phyloP scores from a whole-genome alignment of 2,888 invertebrate genomes.

The Caradrina clavipalpis region DNA sequence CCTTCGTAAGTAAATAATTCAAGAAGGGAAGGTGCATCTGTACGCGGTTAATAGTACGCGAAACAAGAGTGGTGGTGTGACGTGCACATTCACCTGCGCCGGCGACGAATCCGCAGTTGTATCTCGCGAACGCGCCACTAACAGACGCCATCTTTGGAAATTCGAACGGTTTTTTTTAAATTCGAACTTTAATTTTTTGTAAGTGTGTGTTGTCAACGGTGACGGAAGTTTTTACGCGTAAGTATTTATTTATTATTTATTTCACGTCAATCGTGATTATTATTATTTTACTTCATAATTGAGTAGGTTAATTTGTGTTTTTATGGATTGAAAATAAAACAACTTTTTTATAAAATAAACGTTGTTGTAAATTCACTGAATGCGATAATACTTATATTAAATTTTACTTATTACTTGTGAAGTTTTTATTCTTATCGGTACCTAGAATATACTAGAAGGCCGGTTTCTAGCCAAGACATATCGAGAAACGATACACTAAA shows the following conservation, averaged over 20 bases:
- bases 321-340: neutral
- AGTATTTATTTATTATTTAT: constrained; percentile 56
- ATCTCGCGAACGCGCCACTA: constrained; percentile 73
- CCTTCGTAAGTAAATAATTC: constrained; percentile 67
- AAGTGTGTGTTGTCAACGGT: constrained; percentile 80
- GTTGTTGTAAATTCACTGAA: neutral
- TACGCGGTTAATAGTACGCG: constrained; percentile 76
- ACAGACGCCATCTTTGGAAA: constrained; percentile 69
- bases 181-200: constrained; percentile 64
- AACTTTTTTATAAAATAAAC: neutral
- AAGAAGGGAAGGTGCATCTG: constrained; percentile 73
- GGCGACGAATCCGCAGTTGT: constrained; percentile 83
- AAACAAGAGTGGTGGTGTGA: constrained; percentile 86
- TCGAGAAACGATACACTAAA: constrained; percentile 3
- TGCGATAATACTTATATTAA: neutral
- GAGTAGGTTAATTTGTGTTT: neutral
- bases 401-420: neutral
- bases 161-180: constrained; percentile 64
- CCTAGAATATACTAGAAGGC: constrained; percentile 35
- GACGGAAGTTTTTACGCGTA: constrained; percentile 68
- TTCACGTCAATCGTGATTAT: neutral
- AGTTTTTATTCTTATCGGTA: constrained; percentile 1
- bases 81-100: constrained; percentile 87
- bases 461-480: constrained; percentile 15
- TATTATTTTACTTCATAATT: rapidly evolving